phyloP scores from a whole-genome alignment of 2,888 invertebrate species.

The Xanthorhoe spadicearia region DNA sequence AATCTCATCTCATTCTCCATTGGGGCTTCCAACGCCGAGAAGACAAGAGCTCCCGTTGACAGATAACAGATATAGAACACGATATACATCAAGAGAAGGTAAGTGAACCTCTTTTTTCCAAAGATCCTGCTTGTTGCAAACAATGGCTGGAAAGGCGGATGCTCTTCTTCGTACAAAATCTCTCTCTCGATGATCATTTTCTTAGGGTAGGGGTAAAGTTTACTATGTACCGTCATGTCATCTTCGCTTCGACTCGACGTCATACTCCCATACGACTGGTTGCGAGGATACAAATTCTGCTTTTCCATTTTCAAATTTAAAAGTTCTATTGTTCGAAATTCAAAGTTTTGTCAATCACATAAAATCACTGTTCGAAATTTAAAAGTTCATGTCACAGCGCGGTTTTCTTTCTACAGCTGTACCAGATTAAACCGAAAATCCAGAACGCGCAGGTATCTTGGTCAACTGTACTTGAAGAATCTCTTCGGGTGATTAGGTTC shows the following conservation, averaged over 20 bases:
- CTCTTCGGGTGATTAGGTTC: slow-evolving; percentile 79
- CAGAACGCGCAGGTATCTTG: slow-evolving; percentile 57
- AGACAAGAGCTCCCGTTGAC: slow-evolving; percentile 87
- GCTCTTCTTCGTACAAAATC: slow-evolving; percentile 75
- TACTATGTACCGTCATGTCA: slow-evolving; percentile 79
- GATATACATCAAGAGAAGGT: slow-evolving; percentile 81
- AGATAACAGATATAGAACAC: slow-evolving; percentile 86
- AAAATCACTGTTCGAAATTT: slow-evolving; percentile 20
- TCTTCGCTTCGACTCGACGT: slow-evolving; percentile 73
- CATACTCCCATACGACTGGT: slow-evolving; percentile 80
- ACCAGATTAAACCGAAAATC: slow-evolving; percentile 62
- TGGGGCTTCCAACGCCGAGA: slow-evolving; percentile 87
- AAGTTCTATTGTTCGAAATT: background rate
- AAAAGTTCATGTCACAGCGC: slow-evolving; percentile 37
- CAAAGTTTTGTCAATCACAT: slow-evolving; percentile 18
- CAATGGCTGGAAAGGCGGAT: slow-evolving; percentile 76
- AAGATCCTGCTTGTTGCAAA: slow-evolving; percentile 75
- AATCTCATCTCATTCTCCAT: slow-evolving; percentile 83
- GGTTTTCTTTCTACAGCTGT: slow-evolving; percentile 42
- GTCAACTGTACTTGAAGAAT: slow-evolving; percentile 84
- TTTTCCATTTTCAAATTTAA: slow-evolving; percentile 57
- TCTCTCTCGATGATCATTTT: slow-evolving; percentile 75
- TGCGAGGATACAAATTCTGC: slow-evolving; percentile 64
- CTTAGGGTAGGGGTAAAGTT: slow-evolving; percentile 73
- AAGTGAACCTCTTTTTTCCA: slow-evolving; percentile 82